Conservation (phyloP, 2,113 vertebrate genomes). For the Bos indicus region DNA sequence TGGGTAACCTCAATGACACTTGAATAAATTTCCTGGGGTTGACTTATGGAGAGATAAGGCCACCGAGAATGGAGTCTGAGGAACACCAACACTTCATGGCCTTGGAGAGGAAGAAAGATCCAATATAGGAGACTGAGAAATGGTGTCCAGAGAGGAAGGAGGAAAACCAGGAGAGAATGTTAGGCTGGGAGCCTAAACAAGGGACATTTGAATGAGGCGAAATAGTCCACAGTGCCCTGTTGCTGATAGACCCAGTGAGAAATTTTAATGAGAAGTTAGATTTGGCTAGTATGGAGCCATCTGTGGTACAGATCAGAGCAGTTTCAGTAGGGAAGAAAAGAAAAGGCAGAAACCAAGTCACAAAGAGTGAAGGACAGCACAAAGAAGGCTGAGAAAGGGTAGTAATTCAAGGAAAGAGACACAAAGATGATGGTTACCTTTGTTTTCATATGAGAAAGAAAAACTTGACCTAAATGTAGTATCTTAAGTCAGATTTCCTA, state of each 20-base stretch:
- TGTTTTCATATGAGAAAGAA: conserved; percentile 1
- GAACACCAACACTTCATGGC: background rate
- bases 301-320: background rate
- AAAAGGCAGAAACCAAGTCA: background rate
- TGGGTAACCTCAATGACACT: background rate
- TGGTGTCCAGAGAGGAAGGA: no score
- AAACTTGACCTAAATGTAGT: background rate
- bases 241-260: background rate
- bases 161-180: background rate
- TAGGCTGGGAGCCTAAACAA: background rate
- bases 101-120: background rate
- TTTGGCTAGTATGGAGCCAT: background rate
- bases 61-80: background rate
- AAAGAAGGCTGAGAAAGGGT: background rate
- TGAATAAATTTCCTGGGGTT: background rate
- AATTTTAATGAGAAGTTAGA: background rate
- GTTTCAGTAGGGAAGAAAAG: background rate
- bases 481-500: background rate
- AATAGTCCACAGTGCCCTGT: background rate
- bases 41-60: background rate
- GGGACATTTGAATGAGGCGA: background rate
- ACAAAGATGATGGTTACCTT: background rate
- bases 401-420: background rate
- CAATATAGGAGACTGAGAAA: background rate
- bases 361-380: background rate